Evolutionary conservation across 2,888 invertebrate genomes (phyloP).

Genomic region (Drosophila longiperda): DNA sequence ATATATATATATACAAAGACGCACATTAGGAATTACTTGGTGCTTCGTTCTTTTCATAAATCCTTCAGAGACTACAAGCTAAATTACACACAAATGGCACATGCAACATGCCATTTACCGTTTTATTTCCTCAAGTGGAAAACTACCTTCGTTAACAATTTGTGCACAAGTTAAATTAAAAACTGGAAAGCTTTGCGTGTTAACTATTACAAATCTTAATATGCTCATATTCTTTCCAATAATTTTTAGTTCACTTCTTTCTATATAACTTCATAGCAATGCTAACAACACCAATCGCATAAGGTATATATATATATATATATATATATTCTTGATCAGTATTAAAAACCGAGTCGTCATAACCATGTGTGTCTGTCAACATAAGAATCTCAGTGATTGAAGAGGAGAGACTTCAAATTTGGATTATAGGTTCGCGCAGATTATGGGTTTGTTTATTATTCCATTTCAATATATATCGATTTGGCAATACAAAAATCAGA

Average conservation of each 20-base stretch:
- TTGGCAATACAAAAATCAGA: not conserved
- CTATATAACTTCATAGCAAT: not conserved
- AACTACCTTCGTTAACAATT: constrained; percentile 14
- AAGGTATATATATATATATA: not conserved
- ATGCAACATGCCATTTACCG: constrained; percentile 41
- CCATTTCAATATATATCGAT: not conserved
- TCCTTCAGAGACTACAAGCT: constrained; percentile 32
- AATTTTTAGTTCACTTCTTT: not conserved
- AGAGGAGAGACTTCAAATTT: not conserved
- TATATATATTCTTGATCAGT: not conserved
- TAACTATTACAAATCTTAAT: constrained; percentile 15
- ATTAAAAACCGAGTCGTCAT: not conserved
- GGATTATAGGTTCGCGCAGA: not conserved
- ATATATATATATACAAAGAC: constrained; percentile 4
- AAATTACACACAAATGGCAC: constrained; percentile 30
- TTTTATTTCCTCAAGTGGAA: constrained; percentile 26
- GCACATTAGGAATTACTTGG: constrained; percentile 14
- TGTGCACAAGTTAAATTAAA: constrained; percentile 21
- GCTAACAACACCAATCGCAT: no score
- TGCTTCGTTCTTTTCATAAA: constrained; percentile 23
- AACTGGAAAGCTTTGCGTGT: constrained; percentile 12
- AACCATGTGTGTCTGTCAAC: not conserved
- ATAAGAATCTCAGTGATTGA: not conserved
- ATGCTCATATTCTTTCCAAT: not conserved
- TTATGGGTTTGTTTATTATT: not conserved